These are phyloP conservation scores for Pachyseris speciosa DNA, from an alignment of 64 coral and sea anemone genomes.

Conservation along the genomic window DNA sequence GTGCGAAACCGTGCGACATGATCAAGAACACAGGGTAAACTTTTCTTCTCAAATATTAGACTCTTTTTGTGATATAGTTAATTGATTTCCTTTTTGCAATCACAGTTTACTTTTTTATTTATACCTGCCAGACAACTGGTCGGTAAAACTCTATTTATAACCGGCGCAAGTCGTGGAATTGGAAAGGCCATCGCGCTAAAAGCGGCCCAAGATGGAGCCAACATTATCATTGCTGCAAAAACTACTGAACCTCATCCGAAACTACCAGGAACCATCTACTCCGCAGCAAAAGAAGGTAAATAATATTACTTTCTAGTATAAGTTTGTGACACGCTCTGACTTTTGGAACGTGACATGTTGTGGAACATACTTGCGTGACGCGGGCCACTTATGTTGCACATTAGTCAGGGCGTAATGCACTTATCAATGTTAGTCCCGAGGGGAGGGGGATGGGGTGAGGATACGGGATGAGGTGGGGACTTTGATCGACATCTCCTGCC, in stretches of 20 bases:
- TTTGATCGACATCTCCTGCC: no score
- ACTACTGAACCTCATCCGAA: constrained; percentile 82
- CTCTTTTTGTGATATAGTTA: neutral
- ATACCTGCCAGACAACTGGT: constrained; percentile 65
- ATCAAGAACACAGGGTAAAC: neutral
- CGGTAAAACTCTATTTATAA: constrained; percentile 95
- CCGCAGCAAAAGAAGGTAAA: constrained; percentile 96
- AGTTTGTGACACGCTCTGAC: no score
- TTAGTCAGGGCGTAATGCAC: no score
- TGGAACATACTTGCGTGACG: neutral
- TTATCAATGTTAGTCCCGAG: no score
- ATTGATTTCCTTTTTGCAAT: neutral
- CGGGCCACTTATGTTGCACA: neutral
- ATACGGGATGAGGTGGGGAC: no score
- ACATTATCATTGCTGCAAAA: constrained; percentile 94
- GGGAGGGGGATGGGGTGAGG: no score
- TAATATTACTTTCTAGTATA: no score
- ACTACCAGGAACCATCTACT: constrained; percentile 95
- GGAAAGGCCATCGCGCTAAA: constrained; percentile 97
- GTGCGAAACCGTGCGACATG: neutral
- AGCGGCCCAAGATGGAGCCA: constrained; percentile 93
- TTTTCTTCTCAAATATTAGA: neutral
- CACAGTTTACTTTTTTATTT: neutral
- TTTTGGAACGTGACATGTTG: neutral
- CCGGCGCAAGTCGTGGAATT: constrained; percentile 90